These are phyloP conservation scores for Hemicentrotus pulcherrimus DNA, from an alignment of 35 echinoderm and acorn worm genomes.

Conservation along the genomic window DNA sequence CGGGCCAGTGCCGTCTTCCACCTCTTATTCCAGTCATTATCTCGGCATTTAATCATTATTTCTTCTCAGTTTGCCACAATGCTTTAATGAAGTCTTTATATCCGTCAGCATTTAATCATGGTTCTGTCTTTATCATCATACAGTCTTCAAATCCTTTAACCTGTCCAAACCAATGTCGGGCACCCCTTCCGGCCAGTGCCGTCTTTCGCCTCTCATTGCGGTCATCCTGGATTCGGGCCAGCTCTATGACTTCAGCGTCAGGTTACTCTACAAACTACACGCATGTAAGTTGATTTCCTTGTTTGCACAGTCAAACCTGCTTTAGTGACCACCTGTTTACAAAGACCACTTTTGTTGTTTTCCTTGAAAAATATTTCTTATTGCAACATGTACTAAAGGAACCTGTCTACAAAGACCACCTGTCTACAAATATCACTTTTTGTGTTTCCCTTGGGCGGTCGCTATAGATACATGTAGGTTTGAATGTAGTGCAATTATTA, in stretches of 20 bases:
- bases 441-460: no score
- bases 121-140: not conserved
- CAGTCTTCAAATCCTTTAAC: constrained; percentile 98
- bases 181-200: constrained; percentile 83
- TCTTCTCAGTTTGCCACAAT: no score
- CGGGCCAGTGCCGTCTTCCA: constrained; percentile 75
- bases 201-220: constrained; percentile 83
- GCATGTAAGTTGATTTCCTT: constrained; percentile 82
- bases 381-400: no score
- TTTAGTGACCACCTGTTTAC: no score
- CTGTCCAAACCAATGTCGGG: constrained; percentile 82
- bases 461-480: no score
- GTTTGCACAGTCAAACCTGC: no score
- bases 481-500: no score
- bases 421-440: no score
- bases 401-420: no score
- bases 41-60: no score
- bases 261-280: constrained; percentile 95
- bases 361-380: no score
- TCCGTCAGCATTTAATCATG: not conserved
- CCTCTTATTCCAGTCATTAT: constrained; percentile 70
- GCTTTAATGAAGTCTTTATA: not conserved
- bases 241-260: constrained; percentile 94
- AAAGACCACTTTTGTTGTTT: no score
- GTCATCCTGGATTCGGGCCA: constrained; percentile 85